Evolutionary conservation across 2,113 vertebrate species (phyloP), one percentile per base, ranked within the genome.

Genomic region (Rhinoptilus africanus): DNA sequence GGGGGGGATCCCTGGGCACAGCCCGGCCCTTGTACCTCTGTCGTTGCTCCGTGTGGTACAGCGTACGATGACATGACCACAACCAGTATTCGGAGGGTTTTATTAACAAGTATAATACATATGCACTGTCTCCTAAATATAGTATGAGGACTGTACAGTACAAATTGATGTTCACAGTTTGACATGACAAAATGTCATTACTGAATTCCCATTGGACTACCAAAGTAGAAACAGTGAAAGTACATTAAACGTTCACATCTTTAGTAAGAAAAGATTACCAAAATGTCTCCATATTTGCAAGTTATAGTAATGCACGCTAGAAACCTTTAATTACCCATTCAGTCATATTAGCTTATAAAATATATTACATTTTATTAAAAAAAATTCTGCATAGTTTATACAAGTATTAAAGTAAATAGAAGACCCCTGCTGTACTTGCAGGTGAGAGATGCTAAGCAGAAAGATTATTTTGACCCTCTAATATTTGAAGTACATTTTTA

Each of bases 131-230:
- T 98, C 91, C 92, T 98, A 96, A 97, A 96, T 97, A 97, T 97
- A 98, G 96, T 94, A 98, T 96, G 97, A 98, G 96, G 95, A 97
- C 98, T 99, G 98, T 99, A 99, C 99, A 99, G 97, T 98, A 99
- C 98, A 98, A 98, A 98, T 97, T 97, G 98, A 94, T 96, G 97
- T 99, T 99, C 99, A 99, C 99, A 99, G 99, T 98, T 99, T 98
- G 97, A 99, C 97, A 98, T 98, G 98, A 98, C 98, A 99, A 98
- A 98, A 98, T 97, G 98, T 98, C 98, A 98, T 98, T 98, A 98
- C 98, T 98, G 97, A 98, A 97, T 99, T 99, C 99, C 99, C 98
- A 98, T 99, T 98, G 98, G 98, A 99, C 98, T 99, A 98, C 98
- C 98, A 98, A 98, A 98, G 97, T 97, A 97, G 96, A 98, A 98